These are phyloP conservation scores for Poecile montanus DNA, from an alignment of 2,797 vertebrate species.

Conservation along the genomic window DNA sequence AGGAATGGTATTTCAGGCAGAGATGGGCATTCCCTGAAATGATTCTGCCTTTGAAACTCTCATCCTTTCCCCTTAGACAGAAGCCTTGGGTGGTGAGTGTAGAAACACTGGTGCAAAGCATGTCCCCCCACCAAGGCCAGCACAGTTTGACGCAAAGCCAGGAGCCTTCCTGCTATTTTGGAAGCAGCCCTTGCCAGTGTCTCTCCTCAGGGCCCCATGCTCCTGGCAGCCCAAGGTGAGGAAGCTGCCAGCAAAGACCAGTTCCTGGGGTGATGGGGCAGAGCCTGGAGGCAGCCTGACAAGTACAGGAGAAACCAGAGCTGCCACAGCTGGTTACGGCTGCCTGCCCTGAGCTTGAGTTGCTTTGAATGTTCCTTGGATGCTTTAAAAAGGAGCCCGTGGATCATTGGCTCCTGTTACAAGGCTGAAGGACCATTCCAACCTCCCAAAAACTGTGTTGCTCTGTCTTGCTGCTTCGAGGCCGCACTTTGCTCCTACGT, in stretches of 20 bases:
- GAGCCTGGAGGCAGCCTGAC: neutral
- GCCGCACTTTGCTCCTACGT: neutral
- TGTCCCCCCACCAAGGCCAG: neutral
- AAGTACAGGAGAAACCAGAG: neutral
- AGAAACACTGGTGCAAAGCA: rapidly evolving
- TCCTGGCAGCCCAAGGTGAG: neutral
- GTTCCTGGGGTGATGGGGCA: neutral
- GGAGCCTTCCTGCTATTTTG: neutral
- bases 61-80: neutral
- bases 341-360: neutral
- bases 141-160: neutral
- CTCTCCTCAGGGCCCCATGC: rapidly evolving
- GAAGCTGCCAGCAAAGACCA: neutral
- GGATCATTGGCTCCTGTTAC: neutral
- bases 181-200: neutral
- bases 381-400: neutral
- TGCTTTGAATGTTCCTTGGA: neutral
- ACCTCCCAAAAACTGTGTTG: neutral
- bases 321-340: neutral
- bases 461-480: neutral
- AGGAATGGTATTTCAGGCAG: neutral
- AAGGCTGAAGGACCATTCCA: neutral
- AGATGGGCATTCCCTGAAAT: neutral
- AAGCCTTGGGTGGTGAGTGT: neutral
- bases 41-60: neutral